Evolutionary conservation across 1,140 invertebrate species (phyloP), one percentile per base, ranked within the genome.

Genomic region (Tribolium madens): DNA sequence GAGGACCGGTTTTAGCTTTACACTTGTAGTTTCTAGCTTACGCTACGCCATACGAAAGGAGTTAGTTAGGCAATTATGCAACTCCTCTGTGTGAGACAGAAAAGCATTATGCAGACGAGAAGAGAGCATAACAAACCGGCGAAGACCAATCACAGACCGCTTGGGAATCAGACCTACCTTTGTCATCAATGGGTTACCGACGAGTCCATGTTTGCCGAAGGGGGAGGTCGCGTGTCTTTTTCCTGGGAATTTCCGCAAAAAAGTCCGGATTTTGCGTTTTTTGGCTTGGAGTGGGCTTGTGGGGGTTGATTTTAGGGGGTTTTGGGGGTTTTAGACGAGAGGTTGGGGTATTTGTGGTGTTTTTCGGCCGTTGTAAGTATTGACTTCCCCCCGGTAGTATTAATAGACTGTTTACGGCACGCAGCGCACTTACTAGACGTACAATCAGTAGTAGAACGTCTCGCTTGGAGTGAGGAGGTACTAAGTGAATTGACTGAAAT

Each of bases 121-220:
- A 83, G 81, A 83, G 81, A 79, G 79, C 79, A 83, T 79, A 79
- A 78, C 81, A 81, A 79, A 79, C 79, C 50, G 53, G 46, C 73
- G 79, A 71, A 77, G 76, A 80, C 85, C 85, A 86, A 86, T 86
- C 80, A 81, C 78, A 81, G 79, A 64, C 78, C 79, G 79, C 77
- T 77, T 80, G 79, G 80, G 82, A 82, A 83, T 80, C 83, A 81
- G 79, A 83, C 82, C 84, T 84, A 85, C 84, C 83, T 85, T 85
- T 85, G 84, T 86, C 85, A 86, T 86, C 85, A 86, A 86, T 86
- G 85, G 84, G 83, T 81, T 84, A 82, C 78, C 81, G 84, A 76
- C 76, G 79, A 83, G 79, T 84, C 84, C 78, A 86, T 80, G 36
- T 71, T 14, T 1, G 70, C 36, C 15, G 7, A n/a, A 10, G 60